Evolutionary conservation across 2,113 vertebrate species (phyloP).

Genomic region (Alethe castanea): DNA sequence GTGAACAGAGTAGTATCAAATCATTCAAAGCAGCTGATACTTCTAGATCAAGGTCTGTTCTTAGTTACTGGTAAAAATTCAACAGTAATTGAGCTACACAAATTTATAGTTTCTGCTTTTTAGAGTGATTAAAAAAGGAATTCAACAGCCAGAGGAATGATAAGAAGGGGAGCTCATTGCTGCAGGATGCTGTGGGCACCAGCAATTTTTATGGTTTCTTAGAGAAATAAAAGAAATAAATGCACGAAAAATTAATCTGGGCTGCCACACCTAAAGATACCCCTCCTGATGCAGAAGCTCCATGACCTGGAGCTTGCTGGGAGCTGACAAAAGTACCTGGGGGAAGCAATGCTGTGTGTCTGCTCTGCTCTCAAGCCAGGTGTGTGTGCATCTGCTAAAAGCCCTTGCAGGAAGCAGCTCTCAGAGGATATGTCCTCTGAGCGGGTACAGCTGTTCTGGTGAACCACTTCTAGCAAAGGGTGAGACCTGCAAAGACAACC

Average conservation of each 20-base stretch:
- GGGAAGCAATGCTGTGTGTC: background rate
- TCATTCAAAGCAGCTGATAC: background rate
- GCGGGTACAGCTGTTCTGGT: accelerated
- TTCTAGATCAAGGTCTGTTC: background rate
- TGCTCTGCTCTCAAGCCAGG: background rate
- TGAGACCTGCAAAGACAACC: background rate
- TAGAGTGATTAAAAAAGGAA: background rate
- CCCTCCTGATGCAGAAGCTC: background rate
- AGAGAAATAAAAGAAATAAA: background rate
- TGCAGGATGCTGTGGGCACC: background rate
- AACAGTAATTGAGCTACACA: background rate
- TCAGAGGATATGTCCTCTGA: background rate
- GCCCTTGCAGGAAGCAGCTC: background rate
- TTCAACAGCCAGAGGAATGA: background rate
- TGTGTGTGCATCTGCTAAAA: background rate
- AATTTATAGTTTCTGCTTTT: background rate
- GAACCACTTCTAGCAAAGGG: accelerated
- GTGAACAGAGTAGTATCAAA: background rate
- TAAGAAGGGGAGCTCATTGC: background rate
- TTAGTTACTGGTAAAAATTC: background rate
- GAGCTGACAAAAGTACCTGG: background rate
- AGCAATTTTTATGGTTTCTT: background rate
- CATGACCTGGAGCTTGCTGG: background rate
- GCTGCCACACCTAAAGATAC: background rate
- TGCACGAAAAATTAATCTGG: background rate